Percentiles rank a stretch among this genome's conserved stretches.
Conservation (phyloP, 2,888 invertebrate species). For the Tipula confusa region DNA sequence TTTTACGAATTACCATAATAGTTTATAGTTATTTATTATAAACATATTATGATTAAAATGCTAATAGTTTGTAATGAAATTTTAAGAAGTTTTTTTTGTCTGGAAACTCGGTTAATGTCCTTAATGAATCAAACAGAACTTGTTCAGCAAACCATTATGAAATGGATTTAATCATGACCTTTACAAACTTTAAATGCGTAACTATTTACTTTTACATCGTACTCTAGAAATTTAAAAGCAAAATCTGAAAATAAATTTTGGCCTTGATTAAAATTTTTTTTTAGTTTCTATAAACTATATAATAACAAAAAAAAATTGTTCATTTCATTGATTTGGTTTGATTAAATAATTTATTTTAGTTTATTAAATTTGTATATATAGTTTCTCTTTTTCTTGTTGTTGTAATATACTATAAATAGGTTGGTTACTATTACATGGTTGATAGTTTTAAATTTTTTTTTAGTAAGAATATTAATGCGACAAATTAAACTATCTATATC, state of each 20-base stretch:
- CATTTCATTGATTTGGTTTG: neutral
- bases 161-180: neutral
- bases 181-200: neutral
- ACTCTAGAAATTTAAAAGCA: neutral
- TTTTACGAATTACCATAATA: no score
- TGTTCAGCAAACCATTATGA: neutral
- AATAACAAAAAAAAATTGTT: no score
- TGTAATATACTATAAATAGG: neutral
- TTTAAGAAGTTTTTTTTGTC: no score
- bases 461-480: no score
- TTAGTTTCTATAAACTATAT: slow-evolving; percentile 3
- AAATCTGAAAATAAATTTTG: neutral
- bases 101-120: no score
- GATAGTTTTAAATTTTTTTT: no score
- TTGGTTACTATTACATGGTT: neutral
- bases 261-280: neutral
- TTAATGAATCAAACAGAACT: no score
- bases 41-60: no score
- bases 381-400: neutral
- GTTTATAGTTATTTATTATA: no score
- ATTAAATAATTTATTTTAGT: neutral
- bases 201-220: neutral
- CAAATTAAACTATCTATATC: no score
- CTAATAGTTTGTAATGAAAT: no score
- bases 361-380: neutral